These are phyloP conservation scores for Pecten maximus DNA, from an alignment of 2,888 invertebrate species.

Conservation along the genomic window DNA sequence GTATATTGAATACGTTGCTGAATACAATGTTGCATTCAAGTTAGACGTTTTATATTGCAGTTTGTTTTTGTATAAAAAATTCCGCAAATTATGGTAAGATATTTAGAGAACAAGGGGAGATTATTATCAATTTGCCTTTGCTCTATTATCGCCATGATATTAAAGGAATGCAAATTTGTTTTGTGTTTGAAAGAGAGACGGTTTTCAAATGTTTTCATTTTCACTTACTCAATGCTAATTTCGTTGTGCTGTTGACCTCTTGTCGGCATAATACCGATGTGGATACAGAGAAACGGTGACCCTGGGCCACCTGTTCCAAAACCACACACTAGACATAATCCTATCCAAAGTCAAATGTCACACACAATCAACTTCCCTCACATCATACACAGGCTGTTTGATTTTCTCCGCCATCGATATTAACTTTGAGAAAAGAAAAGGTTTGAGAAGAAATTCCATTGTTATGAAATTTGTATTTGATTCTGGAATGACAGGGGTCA, in stretches of 20 bases:
- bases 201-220: not conserved
- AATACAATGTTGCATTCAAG: too few relatives aligned
- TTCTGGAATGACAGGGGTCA: slow-evolving; percentile 30
- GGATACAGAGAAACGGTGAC: slow-evolving; percentile 10
- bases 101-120: not conserved
- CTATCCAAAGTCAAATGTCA: slow-evolving; percentile 16
- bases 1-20: too few relatives aligned
- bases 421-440: slow-evolving; percentile 24
- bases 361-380: slow-evolving; percentile 26
- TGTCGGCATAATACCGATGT: not conserved
- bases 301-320: not conserved
- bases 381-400: slow-evolving; percentile 18
- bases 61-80: too few relatives aligned
- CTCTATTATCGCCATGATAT: too few relatives aligned
- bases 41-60: too few relatives aligned
- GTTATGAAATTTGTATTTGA: slow-evolving; percentile 32
- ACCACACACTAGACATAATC: slow-evolving; percentile 1
- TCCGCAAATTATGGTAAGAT: too few relatives aligned
- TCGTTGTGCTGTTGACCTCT: not conserved
- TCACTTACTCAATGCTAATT: not conserved
- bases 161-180: slow-evolving; percentile 38
- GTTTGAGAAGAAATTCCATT: slow-evolving; percentile 11
- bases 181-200: not conserved
- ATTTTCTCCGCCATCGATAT: slow-evolving; percentile 30
- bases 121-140: slow-evolving; percentile 22